These are phyloP conservation scores for Solenopsis fugax DNA, from an alignment of 1,140 invertebrate genomes.

Conservation along the genomic window DNA sequence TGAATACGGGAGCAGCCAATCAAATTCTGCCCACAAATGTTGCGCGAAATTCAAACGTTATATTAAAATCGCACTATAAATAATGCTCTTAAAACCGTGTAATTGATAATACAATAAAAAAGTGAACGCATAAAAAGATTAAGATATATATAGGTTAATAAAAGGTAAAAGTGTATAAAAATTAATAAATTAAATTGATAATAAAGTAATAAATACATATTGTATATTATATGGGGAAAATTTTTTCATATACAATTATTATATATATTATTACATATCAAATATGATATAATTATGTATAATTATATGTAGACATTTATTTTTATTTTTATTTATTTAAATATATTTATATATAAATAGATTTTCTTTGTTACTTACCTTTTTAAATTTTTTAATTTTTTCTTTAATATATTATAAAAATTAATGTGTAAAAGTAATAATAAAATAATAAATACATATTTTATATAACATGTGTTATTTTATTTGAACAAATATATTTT, in stretches of 20 bases:
- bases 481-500: background rate
- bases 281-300: too few species aligned
- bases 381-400: too few species aligned
- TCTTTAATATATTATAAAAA: too few species aligned
- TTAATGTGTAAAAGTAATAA: too few species aligned
- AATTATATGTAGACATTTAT: too few species aligned
- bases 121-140: background rate
- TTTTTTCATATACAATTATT: too few species aligned
- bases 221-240: background rate
- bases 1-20: background rate
- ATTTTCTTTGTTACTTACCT: too few species aligned
- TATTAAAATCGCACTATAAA: background rate
- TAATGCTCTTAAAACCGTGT: background rate
- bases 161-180: background rate
- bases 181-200: background rate
- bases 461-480: background rate
- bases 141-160: too few species aligned
- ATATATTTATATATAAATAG: too few species aligned
- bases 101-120: slow-evolving; percentile 1
- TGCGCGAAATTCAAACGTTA: background rate
- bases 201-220: background rate
- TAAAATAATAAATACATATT: too few species aligned
- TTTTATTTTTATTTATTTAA: too few species aligned
- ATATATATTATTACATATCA: too few species aligned
- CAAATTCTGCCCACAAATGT: background rate